Conservation (phyloP, 1,140 invertebrate genomes). For the Drosophila sproati region DNA sequence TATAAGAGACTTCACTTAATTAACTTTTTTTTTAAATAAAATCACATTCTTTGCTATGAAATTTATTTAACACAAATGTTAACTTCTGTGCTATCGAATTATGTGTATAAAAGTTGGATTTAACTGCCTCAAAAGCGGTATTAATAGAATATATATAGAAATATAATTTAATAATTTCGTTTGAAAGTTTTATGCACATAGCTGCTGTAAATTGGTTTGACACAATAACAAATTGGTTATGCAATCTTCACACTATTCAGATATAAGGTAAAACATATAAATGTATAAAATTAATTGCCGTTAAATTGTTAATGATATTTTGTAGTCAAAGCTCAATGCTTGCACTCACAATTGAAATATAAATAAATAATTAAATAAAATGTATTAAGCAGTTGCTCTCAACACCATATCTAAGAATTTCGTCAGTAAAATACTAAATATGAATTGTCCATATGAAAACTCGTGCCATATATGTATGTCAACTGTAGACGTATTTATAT, state of each 20-base stretch:
- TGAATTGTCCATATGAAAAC: conserved; percentile 28
- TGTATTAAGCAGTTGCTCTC: conserved; percentile 11
- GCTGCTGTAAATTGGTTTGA: background rate
- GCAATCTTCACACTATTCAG: background rate
- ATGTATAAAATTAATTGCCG: conserved; percentile 20
- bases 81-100: too few species aligned
- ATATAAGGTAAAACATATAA: conserved; percentile 22
- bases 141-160: too few species aligned
- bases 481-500: conserved; percentile 35
- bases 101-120: too few species aligned
- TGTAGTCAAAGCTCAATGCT: background rate
- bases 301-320: conserved; percentile 9
- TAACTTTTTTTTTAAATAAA: too few species aligned
- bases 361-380: conserved; percentile 16
- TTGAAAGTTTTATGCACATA: background rate
- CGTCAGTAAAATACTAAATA: conserved; percentile 10
- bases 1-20: too few species aligned
- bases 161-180: background rate
- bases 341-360: background rate
- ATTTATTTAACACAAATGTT: too few species aligned
- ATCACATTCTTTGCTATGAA: too few species aligned
- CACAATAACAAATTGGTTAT: background rate
- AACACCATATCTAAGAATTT: background rate
- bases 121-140: too few species aligned
- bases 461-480: conserved; percentile 39